Evolutionary conservation across 2,888 invertebrate species (phyloP), one percentile per base, ranked within the genome.

Genomic region (Tridacna gigas): DNA sequence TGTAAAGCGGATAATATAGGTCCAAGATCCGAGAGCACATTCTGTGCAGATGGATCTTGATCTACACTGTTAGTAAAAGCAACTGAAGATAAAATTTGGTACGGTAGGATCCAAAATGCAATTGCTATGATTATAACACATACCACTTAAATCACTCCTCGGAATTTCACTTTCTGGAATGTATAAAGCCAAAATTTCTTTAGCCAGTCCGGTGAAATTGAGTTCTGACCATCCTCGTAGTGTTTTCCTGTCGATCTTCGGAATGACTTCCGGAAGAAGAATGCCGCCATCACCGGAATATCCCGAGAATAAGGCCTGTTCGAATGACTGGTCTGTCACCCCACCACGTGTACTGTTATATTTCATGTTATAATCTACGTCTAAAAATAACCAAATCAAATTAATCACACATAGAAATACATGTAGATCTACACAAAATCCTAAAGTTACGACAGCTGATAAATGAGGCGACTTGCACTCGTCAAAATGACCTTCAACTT

Each of bases 251-350:
- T 90, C 75, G 11, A 93, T 83, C 4, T 79, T 66, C 5, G 95
- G 95, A 66, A 95, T 92, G 4, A 26, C 56, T 74, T 94, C 93
- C 26, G 95, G 95, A 37, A 95, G 83, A n/a, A 93, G 92, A 37
- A 95, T 91, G 0, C 95, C 95, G 4, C 95, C 95, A 91, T 95
- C 95, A 28, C 88, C 82, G 11, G 95, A 93, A 89, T 94, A 95
- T 13, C 95, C 95, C 22, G 93, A 91, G 78, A 93, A 92, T 22
- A 95, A 77, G 9, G 92, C 93, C 60, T 94, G 92, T 77, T 94
- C 93, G 86, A 94, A 94, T 2, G 88, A 89, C 26, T 89, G 73
- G 4, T 90, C 93, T 45, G 47, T 84, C 9, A 91, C 89, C 11
- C 88, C 91, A 12, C 95, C 95, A 78, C 95, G 89, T 13, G 95